phyloP scores from a whole-genome alignment of 1,140 invertebrate genomes.

The Bombus superbus region DNA sequence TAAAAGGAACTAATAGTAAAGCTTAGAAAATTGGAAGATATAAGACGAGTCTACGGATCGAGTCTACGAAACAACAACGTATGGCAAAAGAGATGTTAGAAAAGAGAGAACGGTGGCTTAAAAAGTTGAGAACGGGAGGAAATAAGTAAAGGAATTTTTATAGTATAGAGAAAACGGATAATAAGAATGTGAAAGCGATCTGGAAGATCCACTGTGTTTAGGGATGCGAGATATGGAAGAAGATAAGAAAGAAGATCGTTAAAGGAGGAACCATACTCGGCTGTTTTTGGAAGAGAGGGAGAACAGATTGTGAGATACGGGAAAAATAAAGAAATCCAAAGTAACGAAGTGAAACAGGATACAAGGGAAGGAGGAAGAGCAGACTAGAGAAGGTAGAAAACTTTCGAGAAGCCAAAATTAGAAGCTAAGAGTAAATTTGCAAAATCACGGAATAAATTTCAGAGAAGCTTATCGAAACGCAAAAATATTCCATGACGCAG shows the following conservation, averaged over 20 bases:
- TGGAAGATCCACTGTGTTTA: background rate
- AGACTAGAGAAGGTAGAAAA: background rate
- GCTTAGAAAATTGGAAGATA: background rate
- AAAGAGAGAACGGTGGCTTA: background rate
- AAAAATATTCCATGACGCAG: no score
- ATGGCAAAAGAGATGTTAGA: background rate
- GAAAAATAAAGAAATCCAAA: background rate
- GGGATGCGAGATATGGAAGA: background rate
- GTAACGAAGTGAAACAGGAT: background rate
- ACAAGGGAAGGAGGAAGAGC: background rate
- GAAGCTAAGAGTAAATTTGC: background rate
- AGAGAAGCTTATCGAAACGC: background rate
- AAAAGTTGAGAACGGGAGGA: background rate
- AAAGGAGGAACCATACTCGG: background rate
- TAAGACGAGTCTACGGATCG: background rate
- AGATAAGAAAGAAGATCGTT: background rate
- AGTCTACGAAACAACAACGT: background rate
- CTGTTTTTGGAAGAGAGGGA: background rate
- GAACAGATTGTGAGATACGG: background rate
- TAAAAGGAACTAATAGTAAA: background rate
- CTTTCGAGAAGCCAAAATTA: background rate
- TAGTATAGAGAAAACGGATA: background rate
- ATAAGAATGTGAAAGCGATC: background rate
- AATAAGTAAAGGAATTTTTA: background rate
- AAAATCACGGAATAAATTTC: background rate